Percentiles rank a stretch among this genome's conserved stretches.
Evolutionary conservation across 1,140 invertebrate species (phyloP).

Genomic region (Scaptomyza montana): DNA sequence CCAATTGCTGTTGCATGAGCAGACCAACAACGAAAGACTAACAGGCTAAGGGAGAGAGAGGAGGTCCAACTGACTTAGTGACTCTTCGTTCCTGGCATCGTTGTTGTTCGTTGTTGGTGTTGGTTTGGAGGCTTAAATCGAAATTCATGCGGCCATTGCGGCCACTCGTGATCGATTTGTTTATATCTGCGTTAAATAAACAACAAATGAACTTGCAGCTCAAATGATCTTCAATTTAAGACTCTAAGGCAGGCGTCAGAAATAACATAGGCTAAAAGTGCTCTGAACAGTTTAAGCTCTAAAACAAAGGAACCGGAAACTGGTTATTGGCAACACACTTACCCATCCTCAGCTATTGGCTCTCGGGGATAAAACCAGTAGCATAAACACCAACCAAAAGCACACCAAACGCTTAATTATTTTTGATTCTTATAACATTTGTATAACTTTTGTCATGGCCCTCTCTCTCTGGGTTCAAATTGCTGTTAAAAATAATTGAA

Average conservation of each 20-base stretch:
- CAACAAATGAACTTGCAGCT: slow-evolving; percentile 69
- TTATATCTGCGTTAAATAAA: slow-evolving; percentile 76
- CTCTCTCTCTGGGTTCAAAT: too few species aligned
- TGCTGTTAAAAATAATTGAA: too few species aligned
- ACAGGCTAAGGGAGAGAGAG: background rate
- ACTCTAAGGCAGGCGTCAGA: background rate
- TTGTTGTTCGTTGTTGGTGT: background rate
- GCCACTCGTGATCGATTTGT: slow-evolving; percentile 75
- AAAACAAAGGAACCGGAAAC: too few species aligned
- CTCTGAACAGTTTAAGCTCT: too few species aligned
- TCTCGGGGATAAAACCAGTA: too few species aligned
- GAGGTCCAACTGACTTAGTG: slow-evolving; percentile 63
- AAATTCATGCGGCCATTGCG: slow-evolving; percentile 68
- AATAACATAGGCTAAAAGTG: background rate
- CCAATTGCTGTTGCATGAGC: slow-evolving; percentile 58
- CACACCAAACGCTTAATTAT: too few species aligned
- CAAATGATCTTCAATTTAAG: slow-evolving; percentile 13
- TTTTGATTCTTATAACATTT: too few species aligned
- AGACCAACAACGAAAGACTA: background rate
- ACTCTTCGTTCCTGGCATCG: slow-evolving; percentile 31
- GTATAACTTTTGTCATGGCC: too few species aligned
- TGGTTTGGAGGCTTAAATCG: slow-evolving; percentile 64
- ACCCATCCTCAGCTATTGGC: too few species aligned
- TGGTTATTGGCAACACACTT: too few species aligned
- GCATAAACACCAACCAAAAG: too few species aligned